phyloP scores from a whole-genome alignment of 2,797 vertebrate genomes.

The Rachycentron canadum region DNA sequence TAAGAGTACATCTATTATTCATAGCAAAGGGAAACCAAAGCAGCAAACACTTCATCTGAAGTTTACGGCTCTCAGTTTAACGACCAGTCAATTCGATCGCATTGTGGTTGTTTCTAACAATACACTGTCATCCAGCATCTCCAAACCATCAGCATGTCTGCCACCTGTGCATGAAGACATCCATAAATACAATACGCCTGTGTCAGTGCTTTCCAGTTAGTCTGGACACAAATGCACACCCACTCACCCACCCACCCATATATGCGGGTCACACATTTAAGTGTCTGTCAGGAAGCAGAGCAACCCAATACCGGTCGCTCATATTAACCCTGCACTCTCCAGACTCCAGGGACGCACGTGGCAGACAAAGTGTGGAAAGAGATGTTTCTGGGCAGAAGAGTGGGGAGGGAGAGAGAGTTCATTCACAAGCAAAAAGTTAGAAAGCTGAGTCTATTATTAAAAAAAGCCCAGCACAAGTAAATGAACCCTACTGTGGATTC shows the following conservation, averaged over 20 bases:
- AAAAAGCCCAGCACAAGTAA: background rate
- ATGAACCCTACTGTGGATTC: background rate
- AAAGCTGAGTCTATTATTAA: background rate
- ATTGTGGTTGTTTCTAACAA: too few species aligned
- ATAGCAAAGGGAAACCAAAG: background rate
- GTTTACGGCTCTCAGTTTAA: constrained; percentile 4
- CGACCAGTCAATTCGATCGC: too few species aligned
- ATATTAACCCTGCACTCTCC: constrained; percentile 22
- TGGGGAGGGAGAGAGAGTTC: background rate
- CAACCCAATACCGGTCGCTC: constrained; percentile 47
- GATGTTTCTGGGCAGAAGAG: constrained; percentile 52
- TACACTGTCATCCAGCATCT: too few species aligned
- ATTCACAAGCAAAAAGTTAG: background rate
- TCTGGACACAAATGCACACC: background rate
- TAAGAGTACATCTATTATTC: constrained; percentile 3
- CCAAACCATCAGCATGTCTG: too few species aligned
- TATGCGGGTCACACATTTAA: constrained; percentile 37
- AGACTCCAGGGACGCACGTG: constrained; percentile 13
- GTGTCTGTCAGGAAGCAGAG: constrained; percentile 58
- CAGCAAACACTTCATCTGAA: background rate
- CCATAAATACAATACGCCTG: background rate
- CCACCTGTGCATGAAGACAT: background rate
- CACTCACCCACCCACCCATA: background rate
- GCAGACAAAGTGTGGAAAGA: constrained; percentile 10
- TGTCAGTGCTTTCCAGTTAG: background rate